A percentile compares a stretch with the other conserved stretches of the same genome.
Conservation (phyloP, 2,797 vertebrate species). For the Gadopsis bispinosus region DNA sequence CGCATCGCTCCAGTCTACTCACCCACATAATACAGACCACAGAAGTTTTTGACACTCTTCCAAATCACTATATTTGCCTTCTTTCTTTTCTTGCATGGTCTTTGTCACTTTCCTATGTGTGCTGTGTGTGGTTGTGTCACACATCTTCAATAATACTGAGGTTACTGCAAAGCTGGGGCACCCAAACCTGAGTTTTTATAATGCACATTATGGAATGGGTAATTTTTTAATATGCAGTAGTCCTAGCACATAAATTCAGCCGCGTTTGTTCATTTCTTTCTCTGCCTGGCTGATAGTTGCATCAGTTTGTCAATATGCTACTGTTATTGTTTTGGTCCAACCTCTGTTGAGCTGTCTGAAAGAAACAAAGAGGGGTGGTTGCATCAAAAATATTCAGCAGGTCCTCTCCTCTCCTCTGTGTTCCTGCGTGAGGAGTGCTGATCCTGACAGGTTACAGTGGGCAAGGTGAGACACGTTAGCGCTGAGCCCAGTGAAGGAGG, state of each 20-base stretch:
- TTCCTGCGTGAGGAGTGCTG: slow-evolving; percentile 66
- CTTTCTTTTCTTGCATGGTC: slow-evolving; percentile 65
- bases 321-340: slow-evolving; percentile 60
- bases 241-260: background rate
- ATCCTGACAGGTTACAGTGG: slow-evolving; percentile 81
- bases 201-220: slow-evolving; percentile 13
- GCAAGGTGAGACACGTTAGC: slow-evolving; percentile 79
- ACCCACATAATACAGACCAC: slow-evolving; percentile 81
- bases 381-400: slow-evolving; percentile 73
- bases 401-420: slow-evolving; percentile 58
- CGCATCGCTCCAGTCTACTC: slow-evolving; percentile 78
- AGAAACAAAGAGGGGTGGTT: slow-evolving; percentile 42
- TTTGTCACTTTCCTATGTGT: slow-evolving; percentile 66
- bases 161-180: slow-evolving; percentile 37
- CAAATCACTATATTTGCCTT: slow-evolving; percentile 74
- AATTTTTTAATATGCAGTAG: slow-evolving; percentile 9
- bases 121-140: slow-evolving; percentile 58
- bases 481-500: slow-evolving; percentile 61
- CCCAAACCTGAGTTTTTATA: slow-evolving; percentile 24
- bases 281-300: slow-evolving; percentile 48
- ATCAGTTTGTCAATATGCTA: slow-evolving; percentile 56
- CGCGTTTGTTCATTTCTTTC: slow-evolving; percentile 17
- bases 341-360: slow-evolving; percentile 57
- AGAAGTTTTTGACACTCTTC: slow-evolving; percentile 78
- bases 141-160: slow-evolving; percentile 47